phyloP scores from a whole-genome alignment of 2,888 invertebrate genomes.

The Leucophenga maculata region DNA sequence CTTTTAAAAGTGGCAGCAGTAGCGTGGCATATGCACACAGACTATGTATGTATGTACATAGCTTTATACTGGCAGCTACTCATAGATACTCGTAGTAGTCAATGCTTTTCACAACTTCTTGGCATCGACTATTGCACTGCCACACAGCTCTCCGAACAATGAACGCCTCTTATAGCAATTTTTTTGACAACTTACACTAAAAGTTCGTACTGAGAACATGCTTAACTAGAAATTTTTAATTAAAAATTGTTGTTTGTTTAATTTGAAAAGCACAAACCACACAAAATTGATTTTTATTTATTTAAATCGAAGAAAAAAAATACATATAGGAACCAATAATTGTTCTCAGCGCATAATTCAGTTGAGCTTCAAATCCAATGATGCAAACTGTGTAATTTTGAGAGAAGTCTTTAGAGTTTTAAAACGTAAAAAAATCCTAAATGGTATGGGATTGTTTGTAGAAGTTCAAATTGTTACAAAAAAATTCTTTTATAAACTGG shows the following conservation, averaged over 20 bases:
- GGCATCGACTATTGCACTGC: not conserved
- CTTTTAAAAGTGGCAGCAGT: not conserved
- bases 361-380: too few relatives aligned
- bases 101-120: slow-evolving; percentile 10
- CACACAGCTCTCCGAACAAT: slow-evolving; percentile 1
- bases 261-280: not conserved
- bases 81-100: slow-evolving; percentile 1
- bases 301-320: too few relatives aligned
- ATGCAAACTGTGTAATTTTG: too few relatives aligned
- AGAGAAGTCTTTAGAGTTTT: too few relatives aligned
- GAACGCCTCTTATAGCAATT: slow-evolving; percentile 8
- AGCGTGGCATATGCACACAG: not conserved
- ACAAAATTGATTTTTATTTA: not conserved
- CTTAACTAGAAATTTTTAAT: not conserved
- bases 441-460: too few relatives aligned
- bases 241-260: not conserved
- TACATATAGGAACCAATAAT: not conserved
- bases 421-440: too few relatives aligned
- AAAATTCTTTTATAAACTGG: too few relatives aligned
- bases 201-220: too few relatives aligned
- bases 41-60: not conserved
- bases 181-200: not conserved
- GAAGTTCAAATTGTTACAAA: too few relatives aligned
- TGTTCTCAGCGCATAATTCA: not conserved
- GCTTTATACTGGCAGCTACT: too few relatives aligned